A percentile compares a stretch with the other conserved stretches of the same genome.
These are phyloP conservation scores for Gila orcuttii DNA, from an alignment of 2,113 vertebrate genomes.

Conservation along the genomic window DNA sequence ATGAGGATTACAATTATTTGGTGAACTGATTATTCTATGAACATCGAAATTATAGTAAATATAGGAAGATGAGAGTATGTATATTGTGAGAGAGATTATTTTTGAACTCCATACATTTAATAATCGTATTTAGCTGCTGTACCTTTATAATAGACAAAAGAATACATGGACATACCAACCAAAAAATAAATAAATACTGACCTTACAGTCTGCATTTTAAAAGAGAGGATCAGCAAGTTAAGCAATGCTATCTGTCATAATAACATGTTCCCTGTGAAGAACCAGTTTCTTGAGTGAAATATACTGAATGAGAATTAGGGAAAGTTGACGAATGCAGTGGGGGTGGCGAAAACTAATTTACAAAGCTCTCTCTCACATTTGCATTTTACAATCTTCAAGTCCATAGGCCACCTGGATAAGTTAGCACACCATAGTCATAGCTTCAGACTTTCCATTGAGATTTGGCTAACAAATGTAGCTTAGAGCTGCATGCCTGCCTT, in stretches of 20 bases:
- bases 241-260: conserved; percentile 44
- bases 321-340: conserved; percentile 22
- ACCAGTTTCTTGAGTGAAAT: conserved; percentile 38
- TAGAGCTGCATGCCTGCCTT: neutral
- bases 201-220: conserved; percentile 50
- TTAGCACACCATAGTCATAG: conserved; percentile 16
- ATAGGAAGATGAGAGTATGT: neutral
- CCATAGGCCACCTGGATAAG: conserved; percentile 41
- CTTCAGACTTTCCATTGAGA: conserved; percentile 44
- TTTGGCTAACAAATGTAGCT: conserved; percentile 55
- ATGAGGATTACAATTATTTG: neutral
- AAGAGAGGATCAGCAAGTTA: conserved; percentile 14
- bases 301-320: conserved; percentile 37
- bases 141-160: neutral
- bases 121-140: neutral
- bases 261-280: conserved; percentile 12
- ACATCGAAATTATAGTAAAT: neutral
- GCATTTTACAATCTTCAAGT: conserved; percentile 39
- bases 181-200: conserved; percentile 31
- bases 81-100: neutral
- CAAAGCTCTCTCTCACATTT: conserved; percentile 49
- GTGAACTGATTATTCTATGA: neutral
- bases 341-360: conserved; percentile 41
- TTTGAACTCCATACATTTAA: neutral
- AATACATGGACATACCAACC: neutral